Percentiles rank a stretch among this genome's conserved stretches.
phyloP scores from a whole-genome alignment of 2,113 vertebrate species.

The Syrmaticus mikado region DNA sequence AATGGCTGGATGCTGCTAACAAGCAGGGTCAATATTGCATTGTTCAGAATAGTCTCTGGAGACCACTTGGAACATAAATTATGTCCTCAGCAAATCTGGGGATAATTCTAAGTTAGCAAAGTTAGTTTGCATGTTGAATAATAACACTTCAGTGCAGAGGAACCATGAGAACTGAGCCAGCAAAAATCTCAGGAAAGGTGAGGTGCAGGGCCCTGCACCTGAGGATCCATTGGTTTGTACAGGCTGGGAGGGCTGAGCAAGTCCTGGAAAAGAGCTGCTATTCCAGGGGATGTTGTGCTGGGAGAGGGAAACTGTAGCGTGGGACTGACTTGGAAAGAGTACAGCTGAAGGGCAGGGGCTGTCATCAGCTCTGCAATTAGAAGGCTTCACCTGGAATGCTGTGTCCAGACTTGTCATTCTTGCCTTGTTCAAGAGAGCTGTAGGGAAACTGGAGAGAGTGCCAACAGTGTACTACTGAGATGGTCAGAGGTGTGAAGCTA shows the following conservation, averaged over 20 bases:
- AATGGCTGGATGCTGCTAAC: not conserved
- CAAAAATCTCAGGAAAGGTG: not conserved
- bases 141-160: not conserved
- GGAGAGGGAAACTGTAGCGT: not conserved
- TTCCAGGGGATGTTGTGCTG: not conserved
- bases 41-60: not conserved
- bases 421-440: not conserved
- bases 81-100: not conserved
- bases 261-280: not conserved
- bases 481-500: not conserved
- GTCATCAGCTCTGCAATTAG: not conserved
- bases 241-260: not conserved
- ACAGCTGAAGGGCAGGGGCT: not conserved
- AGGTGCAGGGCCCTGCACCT: not conserved
- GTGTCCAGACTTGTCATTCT: not conserved
- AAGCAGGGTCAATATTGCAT: not conserved
- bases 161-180: not conserved
- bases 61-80: not conserved
- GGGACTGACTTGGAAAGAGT: not conserved
- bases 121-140: not conserved
- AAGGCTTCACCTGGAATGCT: not conserved
- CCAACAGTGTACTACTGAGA: not conserved
- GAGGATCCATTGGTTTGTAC: not conserved
- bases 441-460: not conserved
- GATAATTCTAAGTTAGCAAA: not conserved